Conservation (phyloP, 2,113 vertebrate species). For the Albula glossodonta region DNA sequence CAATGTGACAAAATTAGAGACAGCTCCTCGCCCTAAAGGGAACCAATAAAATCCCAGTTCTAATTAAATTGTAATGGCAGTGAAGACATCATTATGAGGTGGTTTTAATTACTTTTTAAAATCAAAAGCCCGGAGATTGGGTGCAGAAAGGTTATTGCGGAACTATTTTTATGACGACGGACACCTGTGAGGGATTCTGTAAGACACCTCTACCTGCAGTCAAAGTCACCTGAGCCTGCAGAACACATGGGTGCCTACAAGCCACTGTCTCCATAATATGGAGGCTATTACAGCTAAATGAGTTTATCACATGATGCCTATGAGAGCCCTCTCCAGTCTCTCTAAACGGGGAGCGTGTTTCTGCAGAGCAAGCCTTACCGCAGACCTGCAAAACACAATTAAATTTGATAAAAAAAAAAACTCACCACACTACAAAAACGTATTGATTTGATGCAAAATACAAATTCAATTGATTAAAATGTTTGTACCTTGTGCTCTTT, state of each 20-base stretch:
- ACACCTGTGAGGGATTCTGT: constrained; percentile 49
- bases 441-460: too few species aligned
- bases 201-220: not conserved
- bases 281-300: not conserved
- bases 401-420: not conserved
- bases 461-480: too few species aligned
- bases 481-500: too few species aligned
- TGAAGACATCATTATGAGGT: constrained; percentile 59
- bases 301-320: not conserved
- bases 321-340: not conserved
- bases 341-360: not conserved
- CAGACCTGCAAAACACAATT: not conserved
- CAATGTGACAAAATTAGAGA: constrained; percentile 62
- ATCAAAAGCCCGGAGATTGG: constrained; percentile 59
- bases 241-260: not conserved
- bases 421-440: too few species aligned
- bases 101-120: constrained; percentile 68
- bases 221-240: not conserved
- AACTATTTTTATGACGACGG: constrained; percentile 60
- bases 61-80: constrained; percentile 41
- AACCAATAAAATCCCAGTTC: constrained; percentile 45
- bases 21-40: constrained; percentile 49
- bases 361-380: not conserved
- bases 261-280: not conserved
- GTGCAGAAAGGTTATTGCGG: constrained; percentile 41